Percentiles rank a stretch among this genome's conserved stretches.
phyloP scores from a whole-genome alignment of 2,888 invertebrate genomes.

The Ypsolopha scabrella region DNA sequence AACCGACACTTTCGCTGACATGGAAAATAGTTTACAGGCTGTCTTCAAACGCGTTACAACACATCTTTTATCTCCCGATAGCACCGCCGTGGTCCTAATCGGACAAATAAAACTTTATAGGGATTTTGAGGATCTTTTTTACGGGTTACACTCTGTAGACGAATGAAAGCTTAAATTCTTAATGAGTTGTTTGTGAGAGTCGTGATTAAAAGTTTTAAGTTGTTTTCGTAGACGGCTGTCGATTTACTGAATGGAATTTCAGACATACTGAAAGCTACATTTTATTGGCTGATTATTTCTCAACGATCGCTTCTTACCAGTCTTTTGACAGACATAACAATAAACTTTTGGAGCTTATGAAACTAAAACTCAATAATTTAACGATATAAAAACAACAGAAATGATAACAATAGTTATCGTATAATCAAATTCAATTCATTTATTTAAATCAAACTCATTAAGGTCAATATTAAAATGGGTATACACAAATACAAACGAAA shows the following conservation, averaged over 20 bases:
- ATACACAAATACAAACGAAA: too few relatives aligned
- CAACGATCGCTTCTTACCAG: too few relatives aligned
- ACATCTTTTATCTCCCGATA: conserved; percentile 45
- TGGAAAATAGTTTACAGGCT: conserved; percentile 63
- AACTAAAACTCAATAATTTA: too few relatives aligned
- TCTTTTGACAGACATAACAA: too few relatives aligned
- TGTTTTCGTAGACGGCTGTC: conserved; percentile 21
- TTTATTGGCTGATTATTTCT: too few relatives aligned
- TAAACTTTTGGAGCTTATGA: too few relatives aligned
- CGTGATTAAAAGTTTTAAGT: conserved; percentile 50
- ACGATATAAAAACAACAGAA: too few relatives aligned
- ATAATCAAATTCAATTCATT: too few relatives aligned
- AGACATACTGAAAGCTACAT: too few relatives aligned
- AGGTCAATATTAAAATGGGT: too few relatives aligned
- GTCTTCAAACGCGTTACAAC: conserved; percentile 37
- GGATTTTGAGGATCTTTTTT: conserved; percentile 52
- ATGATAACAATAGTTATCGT: too few relatives aligned
- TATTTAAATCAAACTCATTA: too few relatives aligned
- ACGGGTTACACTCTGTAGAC: conserved; percentile 53
- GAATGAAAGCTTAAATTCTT: conserved; percentile 56
- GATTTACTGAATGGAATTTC: neutral
- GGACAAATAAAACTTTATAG: conserved; percentile 58
- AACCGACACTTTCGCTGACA: conserved; percentile 61
- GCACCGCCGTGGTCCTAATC: conserved; percentile 47
- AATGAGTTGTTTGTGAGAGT: conserved; percentile 52